Percentiles rank a stretch among this genome's conserved stretches.
Evolutionary conservation across 1,140 invertebrate species (phyloP).

Genomic region (Drosophila lini): DNA sequence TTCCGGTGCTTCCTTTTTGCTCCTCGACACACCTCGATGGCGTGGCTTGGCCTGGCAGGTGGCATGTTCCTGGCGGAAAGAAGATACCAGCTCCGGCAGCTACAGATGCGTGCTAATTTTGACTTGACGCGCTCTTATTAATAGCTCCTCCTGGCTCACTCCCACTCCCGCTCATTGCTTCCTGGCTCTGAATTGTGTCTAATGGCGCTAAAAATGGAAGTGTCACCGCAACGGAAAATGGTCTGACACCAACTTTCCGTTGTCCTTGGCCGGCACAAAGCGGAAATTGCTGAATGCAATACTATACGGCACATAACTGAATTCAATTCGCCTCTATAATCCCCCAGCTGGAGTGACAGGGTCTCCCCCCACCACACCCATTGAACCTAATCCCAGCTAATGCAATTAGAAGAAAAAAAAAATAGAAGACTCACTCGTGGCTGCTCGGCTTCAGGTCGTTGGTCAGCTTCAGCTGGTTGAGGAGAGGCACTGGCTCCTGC

Average conservation of each 20-base stretch:
- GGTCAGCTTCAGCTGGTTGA: constrained; percentile 60
- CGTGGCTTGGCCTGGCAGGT: constrained; percentile 22
- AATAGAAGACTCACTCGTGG: constrained; percentile 60
- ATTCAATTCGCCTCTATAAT: constrained; percentile 11
- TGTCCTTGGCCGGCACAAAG: constrained; percentile 17
- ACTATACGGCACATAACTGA: constrained; percentile 5
- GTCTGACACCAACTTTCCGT: neutral
- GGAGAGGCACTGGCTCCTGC: constrained; percentile 49
- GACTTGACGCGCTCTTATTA: constrained; percentile 24
- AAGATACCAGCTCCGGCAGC: constrained; percentile 2
- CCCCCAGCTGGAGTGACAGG: constrained; percentile 18
- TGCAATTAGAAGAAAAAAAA: constrained; percentile 48
- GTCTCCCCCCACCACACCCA: neutral
- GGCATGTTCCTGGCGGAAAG: constrained; percentile 22
- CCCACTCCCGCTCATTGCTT: constrained; percentile 5
- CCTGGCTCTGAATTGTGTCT: constrained; percentile 21
- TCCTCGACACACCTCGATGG: constrained; percentile 31
- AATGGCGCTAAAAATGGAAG: constrained; percentile 25
- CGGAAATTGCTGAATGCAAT: constrained; percentile 27
- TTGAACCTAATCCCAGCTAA: constrained; percentile 56
- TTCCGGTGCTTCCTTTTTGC: constrained; percentile 20
- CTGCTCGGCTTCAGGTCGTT: constrained; percentile 64
- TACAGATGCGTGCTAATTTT: constrained; percentile 45
- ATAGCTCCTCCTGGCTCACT: constrained; percentile 8
- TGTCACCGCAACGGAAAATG: constrained; percentile 11